Conservation (phyloP, 2,888 invertebrate genomes). For the Spodoptera picta region DNA sequence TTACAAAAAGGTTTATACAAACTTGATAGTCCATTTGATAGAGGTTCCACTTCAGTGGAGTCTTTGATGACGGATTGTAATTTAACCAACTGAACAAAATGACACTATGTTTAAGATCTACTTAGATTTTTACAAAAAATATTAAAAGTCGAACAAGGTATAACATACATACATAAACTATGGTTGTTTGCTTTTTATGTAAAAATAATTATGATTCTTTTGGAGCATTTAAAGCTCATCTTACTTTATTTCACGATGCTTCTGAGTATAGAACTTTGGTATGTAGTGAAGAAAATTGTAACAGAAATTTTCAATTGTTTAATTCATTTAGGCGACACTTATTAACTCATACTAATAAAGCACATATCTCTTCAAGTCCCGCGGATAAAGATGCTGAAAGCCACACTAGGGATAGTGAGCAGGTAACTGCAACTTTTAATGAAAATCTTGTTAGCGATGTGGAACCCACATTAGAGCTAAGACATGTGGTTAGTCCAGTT, state of each 20-base stretch:
- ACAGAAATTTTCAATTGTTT: neutral
- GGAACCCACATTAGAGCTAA: neutral
- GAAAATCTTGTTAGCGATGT: conserved; percentile 1
- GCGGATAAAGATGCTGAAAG: too few relatives aligned
- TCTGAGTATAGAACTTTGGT: conserved; percentile 1
- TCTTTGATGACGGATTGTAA: neutral
- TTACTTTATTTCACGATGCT: neutral
- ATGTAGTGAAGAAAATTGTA: neutral
- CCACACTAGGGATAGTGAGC: too few relatives aligned
- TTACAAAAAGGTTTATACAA: neutral
- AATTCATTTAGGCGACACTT: neutral
- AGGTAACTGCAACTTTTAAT: too few relatives aligned
- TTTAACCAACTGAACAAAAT: too few relatives aligned
- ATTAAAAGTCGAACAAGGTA: too few relatives aligned
- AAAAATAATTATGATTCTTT: too few relatives aligned
- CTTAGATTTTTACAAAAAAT: too few relatives aligned
- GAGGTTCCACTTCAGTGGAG: neutral
- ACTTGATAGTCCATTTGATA: neutral
- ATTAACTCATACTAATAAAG: neutral
- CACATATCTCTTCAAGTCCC: neutral
- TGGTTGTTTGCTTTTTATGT: too few relatives aligned
- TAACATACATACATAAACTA: too few relatives aligned
- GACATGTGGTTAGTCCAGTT: too few relatives aligned
- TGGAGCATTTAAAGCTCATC: conserved; percentile 3
- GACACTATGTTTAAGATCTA: too few relatives aligned